These are phyloP conservation scores for Hermatobates lingyangjiaoensis DNA, from an alignment of 1,140 invertebrate species.

Conservation along the genomic window DNA sequence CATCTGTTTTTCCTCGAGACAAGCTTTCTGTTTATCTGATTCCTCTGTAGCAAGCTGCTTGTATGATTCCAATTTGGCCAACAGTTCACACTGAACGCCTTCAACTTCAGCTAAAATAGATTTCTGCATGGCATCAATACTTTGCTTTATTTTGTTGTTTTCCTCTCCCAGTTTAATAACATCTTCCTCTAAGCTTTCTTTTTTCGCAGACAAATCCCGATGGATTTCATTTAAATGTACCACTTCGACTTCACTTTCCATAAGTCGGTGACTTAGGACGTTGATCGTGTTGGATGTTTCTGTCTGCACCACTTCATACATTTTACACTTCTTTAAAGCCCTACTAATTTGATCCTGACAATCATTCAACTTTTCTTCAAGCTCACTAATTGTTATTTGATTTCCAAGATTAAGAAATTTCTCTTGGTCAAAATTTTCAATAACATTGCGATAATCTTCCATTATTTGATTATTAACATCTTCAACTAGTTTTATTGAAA, in stretches of 20 bases:
- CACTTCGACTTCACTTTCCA: constrained; percentile 12
- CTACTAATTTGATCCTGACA: constrained; percentile 3
- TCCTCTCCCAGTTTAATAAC: constrained; percentile 3
- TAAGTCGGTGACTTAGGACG: constrained; percentile 9
- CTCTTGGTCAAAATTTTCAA: constrained; percentile 3
- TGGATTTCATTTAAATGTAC: constrained; percentile 10
- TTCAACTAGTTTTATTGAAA: neutral
- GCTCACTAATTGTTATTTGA: constrained; percentile 7
- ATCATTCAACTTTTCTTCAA: constrained; percentile 7
- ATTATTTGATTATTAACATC: constrained; percentile 1
- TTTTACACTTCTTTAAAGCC: constrained; percentile 7
- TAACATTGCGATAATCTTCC: neutral
- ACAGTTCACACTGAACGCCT: constrained; percentile 7
- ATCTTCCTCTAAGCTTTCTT: constrained; percentile 8
- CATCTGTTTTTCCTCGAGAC: constrained; percentile 9
- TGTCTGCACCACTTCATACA: constrained; percentile 11
- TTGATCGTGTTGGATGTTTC: constrained; percentile 11
- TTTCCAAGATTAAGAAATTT: constrained; percentile 4
- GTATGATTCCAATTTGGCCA: constrained; percentile 11
- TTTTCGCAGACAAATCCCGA: constrained; percentile 4
- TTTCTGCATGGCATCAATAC: neutral
- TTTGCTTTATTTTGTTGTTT: constrained; percentile 6
- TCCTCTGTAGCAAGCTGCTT: constrained; percentile 7
- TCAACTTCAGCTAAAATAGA: constrained; percentile 8
- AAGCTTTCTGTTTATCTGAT: constrained; percentile 4